Percentiles rank a stretch among this genome's conserved stretches.
Evolutionary conservation across 2,797 vertebrate species (phyloP).

Genomic region (Miichthys miiuy): DNA sequence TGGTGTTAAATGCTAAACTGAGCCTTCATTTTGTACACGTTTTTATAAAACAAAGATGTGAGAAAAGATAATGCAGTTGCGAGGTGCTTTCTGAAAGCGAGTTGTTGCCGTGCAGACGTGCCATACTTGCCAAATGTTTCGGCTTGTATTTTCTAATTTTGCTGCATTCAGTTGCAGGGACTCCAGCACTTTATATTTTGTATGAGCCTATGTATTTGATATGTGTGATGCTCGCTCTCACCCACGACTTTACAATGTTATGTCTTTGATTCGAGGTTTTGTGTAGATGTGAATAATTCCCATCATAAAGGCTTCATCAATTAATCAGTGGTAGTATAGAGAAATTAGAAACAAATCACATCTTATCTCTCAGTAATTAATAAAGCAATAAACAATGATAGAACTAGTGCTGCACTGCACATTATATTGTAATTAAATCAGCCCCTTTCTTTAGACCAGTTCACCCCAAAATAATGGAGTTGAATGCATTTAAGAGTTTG

Average conservation of each 20-base stretch:
- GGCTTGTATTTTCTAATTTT: background rate
- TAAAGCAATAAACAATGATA: background rate
- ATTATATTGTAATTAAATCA: background rate
- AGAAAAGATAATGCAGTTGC: background rate
- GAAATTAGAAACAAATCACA: background rate
- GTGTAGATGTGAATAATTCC: background rate
- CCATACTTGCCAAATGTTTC: background rate
- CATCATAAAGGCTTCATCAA: too few relatives aligned
- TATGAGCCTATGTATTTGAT: background rate
- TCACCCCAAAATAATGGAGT: background rate
- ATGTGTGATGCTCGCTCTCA: background rate
- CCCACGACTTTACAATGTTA: background rate
- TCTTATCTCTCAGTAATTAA: background rate
- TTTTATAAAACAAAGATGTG: background rate
- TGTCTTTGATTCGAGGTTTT: background rate
- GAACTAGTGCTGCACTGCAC: background rate
- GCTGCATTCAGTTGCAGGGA: background rate
- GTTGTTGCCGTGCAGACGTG: background rate
- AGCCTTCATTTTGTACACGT: background rate
- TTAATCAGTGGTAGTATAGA: too few relatives aligned
- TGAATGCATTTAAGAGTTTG: too few relatives aligned
- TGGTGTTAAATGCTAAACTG: background rate
- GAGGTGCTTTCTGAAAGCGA: background rate
- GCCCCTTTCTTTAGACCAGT: background rate
- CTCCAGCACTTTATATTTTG: background rate